Evolutionary conservation across 2,888 invertebrate species (phyloP).

Genomic region (Agrochola lychnidis): DNA sequence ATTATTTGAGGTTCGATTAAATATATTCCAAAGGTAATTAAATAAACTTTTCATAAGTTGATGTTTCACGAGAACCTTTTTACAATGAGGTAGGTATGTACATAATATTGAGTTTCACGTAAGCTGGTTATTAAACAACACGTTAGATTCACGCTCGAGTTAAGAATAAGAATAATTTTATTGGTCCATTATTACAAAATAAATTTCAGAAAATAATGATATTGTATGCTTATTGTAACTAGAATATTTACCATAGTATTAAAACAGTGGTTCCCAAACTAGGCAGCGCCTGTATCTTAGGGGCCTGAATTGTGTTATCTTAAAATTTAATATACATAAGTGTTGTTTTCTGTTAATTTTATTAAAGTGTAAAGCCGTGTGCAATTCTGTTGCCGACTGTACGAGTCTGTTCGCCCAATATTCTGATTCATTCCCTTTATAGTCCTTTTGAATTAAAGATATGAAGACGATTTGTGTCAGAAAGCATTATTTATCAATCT

Average conservation of each 20-base stretch:
- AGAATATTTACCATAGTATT: too few species aligned
- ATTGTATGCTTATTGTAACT: too few species aligned
- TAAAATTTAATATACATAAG: neutral
- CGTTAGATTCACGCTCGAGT: neutral
- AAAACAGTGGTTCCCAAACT: too few species aligned
- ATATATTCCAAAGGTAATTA: too few species aligned
- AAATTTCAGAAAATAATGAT: too few species aligned
- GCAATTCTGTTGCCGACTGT: neutral
- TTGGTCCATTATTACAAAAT: too few species aligned
- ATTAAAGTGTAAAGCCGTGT: neutral
- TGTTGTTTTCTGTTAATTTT: neutral
- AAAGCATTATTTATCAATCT: slow-evolving; percentile 55
- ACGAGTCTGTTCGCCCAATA: slow-evolving; percentile 27
- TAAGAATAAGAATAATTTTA: too few species aligned
- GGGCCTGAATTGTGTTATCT: too few species aligned
- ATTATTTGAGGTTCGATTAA: too few species aligned
- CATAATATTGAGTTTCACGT: neutral
- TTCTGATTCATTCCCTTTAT: slow-evolving; percentile 37
- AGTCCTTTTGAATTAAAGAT: slow-evolving; percentile 51
- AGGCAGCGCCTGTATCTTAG: too few species aligned
- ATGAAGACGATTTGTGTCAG: slow-evolving; percentile 44
- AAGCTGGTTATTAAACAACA: neutral
- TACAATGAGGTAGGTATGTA: neutral
- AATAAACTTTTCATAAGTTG: too few species aligned
- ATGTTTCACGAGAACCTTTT: neutral